These are phyloP conservation scores for Lanius ludovicianus DNA, from an alignment of 2,113 vertebrate genomes.

Conservation along the genomic window DNA sequence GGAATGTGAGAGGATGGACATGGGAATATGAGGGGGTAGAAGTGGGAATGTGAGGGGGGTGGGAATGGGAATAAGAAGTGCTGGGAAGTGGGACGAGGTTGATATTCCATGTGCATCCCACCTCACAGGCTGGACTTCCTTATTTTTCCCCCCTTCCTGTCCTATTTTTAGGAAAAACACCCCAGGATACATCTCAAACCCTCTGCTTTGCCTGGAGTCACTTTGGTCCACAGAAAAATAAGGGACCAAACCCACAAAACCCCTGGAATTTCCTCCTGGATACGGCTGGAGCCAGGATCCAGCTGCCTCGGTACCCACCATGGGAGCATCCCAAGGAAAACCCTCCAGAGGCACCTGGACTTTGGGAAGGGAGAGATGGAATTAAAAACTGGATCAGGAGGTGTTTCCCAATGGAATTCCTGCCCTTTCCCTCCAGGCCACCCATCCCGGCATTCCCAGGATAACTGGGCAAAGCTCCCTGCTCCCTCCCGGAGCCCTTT, in stretches of 20 bases:
- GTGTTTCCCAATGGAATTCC: neutral
- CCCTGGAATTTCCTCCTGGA: neutral
- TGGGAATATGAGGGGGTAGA: neutral
- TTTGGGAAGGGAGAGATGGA: neutral
- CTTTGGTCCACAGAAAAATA: neutral
- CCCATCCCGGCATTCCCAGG: neutral
- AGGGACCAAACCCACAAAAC: neutral
- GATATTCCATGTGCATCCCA: neutral
- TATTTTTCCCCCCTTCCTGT: neutral
- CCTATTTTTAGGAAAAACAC: neutral
- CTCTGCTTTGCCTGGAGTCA: neutral
- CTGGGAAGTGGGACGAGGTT: neutral
- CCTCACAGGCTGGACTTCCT: neutral
- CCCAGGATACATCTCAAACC: too few relatives aligned
- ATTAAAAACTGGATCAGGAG: neutral
- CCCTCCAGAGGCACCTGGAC: neutral
- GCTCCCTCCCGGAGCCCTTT: neutral
- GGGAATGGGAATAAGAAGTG: neutral
- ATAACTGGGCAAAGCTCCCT: neutral
- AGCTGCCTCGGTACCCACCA: neutral
- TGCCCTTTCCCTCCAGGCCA: neutral
- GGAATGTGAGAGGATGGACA: fast-evolving
- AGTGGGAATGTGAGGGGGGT: neutral
- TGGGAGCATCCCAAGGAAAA: neutral
- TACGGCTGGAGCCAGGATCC: too few relatives aligned